These are phyloP conservation scores for Caracal caracal DNA, from an alignment of 2,113 vertebrate genomes.

Conservation along the genomic window DNA sequence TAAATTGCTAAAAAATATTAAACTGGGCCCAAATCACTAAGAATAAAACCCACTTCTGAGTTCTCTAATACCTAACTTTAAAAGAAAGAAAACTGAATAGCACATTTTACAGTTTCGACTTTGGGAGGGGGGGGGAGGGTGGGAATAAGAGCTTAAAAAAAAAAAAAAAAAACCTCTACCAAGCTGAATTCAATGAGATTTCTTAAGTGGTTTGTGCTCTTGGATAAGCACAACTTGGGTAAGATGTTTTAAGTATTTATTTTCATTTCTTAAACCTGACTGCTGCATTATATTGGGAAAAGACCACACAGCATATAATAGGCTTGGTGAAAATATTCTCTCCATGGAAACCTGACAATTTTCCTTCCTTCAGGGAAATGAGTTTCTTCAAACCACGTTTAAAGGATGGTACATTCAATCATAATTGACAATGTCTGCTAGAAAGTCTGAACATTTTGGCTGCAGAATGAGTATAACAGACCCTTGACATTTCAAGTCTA, in stretches of 20 bases:
- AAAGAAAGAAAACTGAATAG: background rate
- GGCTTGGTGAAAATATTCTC: slow-evolving; percentile 59
- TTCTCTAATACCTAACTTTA: slow-evolving; percentile 25
- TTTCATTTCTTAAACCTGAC: slow-evolving; percentile 53
- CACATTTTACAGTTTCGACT: background rate
- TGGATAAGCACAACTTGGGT: background rate
- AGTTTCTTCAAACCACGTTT: slow-evolving; percentile 61
- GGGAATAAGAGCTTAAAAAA: background rate
- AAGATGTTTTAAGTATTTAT: slow-evolving; percentile 31
- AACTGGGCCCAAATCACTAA: slow-evolving; percentile 13
- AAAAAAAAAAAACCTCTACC: background rate
- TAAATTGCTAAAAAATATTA: background rate
- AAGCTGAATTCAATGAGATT: slow-evolving; percentile 37
- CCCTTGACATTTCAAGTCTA: background rate
- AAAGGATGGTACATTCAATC: slow-evolving; percentile 43
- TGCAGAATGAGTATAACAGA: slow-evolving; percentile 51
- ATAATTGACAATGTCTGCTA: slow-evolving; percentile 52
- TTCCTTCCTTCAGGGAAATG: slow-evolving; percentile 63
- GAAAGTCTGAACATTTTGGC: slow-evolving; percentile 47
- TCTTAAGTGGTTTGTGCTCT: slow-evolving; percentile 14
- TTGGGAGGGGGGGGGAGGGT: rapidly evolving
- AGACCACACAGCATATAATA: background rate
- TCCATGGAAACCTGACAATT: slow-evolving; percentile 65
- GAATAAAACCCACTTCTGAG: slow-evolving; percentile 28
- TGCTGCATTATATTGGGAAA: slow-evolving; percentile 21